phyloP scores from a whole-genome alignment of 1,140 invertebrate genomes.

The Metopolophium dirhodum region DNA sequence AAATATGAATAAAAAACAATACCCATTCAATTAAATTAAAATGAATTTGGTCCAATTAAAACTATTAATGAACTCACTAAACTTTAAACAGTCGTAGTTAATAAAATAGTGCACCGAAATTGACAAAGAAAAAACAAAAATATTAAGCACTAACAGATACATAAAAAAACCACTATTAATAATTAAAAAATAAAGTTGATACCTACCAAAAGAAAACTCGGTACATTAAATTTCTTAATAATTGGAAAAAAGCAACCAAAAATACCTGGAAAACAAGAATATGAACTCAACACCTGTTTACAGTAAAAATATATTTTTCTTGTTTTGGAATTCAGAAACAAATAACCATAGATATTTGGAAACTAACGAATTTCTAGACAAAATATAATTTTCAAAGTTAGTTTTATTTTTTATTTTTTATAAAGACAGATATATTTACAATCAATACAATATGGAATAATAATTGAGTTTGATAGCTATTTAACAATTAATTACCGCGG shows the following conservation, averaged over 20 bases:
- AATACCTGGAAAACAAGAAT: background rate
- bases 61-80: background rate
- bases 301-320: background rate
- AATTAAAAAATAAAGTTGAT: background rate
- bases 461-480: too few species aligned
- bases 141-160: background rate
- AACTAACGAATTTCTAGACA: background rate
- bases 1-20: background rate
- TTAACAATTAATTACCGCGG: too few species aligned
- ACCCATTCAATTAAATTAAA: background rate
- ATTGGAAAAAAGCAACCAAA: background rate
- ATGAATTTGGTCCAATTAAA: background rate
- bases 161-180: background rate
- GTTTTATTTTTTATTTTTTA: too few species aligned
- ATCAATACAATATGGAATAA: too few species aligned
- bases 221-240: background rate
- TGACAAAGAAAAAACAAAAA: background rate
- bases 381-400: background rate
- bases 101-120: background rate
- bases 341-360: background rate
- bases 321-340: background rate
- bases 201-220: background rate
- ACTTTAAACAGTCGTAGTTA: background rate
- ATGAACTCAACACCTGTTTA: background rate
- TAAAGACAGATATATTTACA: too few species aligned